These are phyloP conservation scores for Coreoperca whiteheadi DNA, from an alignment of 2,113 vertebrate species.

Conservation along the genomic window DNA sequence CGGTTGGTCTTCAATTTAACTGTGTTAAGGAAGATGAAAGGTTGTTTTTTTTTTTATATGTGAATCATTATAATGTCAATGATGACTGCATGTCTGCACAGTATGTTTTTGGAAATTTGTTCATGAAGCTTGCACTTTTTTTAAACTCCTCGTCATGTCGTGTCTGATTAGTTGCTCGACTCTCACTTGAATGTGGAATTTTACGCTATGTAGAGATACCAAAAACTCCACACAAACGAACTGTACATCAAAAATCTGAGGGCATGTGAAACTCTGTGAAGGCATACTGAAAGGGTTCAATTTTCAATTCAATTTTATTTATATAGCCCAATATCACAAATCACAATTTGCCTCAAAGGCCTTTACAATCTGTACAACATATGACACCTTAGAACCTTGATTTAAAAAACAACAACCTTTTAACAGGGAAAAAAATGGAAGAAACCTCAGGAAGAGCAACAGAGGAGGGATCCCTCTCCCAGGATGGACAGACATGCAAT, in stretches of 20 bases:
- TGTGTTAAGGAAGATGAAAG: conserved; percentile 38
- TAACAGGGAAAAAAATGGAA: too few species aligned
- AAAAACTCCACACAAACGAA: not conserved
- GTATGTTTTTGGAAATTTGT: conserved; percentile 16
- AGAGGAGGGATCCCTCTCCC: too few species aligned
- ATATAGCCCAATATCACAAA: too few species aligned
- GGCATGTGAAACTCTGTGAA: not conserved
- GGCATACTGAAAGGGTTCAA: not conserved
- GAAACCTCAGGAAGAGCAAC: too few species aligned
- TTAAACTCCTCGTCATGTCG: not conserved
- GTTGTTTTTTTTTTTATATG: conserved; percentile 19
- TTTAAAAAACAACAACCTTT: too few species aligned
- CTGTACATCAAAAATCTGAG: conserved; percentile 6
- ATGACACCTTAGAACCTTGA: too few species aligned
- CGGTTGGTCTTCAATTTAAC: conserved; percentile 34
- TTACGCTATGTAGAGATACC: not conserved
- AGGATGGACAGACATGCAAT: too few species aligned
- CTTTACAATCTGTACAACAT: too few species aligned
- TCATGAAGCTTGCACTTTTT: not conserved
- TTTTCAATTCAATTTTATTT: too few species aligned
- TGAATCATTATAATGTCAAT: conserved; percentile 31
- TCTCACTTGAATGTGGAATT: conserved; percentile 9
- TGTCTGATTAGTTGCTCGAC: conserved; percentile 8
- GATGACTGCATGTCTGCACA: not conserved
- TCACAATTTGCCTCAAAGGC: too few species aligned